Base-by-base conservation (phyloP, 1,140 invertebrate species). In the Popillia japonica region DNA sequence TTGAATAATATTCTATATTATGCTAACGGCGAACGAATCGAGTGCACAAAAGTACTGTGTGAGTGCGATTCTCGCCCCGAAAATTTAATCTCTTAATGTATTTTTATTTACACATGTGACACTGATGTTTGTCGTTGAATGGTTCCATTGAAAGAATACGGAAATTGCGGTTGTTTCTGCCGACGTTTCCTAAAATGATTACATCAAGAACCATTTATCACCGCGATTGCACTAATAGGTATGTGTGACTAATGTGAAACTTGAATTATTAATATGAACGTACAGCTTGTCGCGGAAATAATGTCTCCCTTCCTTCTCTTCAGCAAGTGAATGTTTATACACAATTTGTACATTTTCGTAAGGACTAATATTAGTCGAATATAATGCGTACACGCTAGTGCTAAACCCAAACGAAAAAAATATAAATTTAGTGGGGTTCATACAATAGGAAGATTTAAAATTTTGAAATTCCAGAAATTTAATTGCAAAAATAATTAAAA, bases 161-260 rank as follows among this genome's bases (percentile, higher is more conserved):
- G 48, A 55, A 55, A 55, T 55, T 55, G 48, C 48, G 48, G 48
- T 55, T 17, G 14, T 55, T 55, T 55, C 48, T 14, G n/a, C 48
- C 48, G 48, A 55, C 48, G 14, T 55, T 55, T 55, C 48, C 48
- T 55, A 55, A 55, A 55, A 55, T 55, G 48, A 55, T 55, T 55
- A 55, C 48, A 17, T n/a, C 17, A 55, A n/a, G 48, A 34, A 17
- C 48, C 48, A 55, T 55, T 55, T 55, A 55, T 55, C 48, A 55
- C 48, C 6, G 48, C 17, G n/a, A 17, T 55, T 55, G 14, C 48
- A 55, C 7, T 55, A 55, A 55, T 55, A 55, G 3, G 17, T 44
- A 44, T 55, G 48, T 55, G 14, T 14, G 48, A 55, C 48, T 17
- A 17, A 55, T 55, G 14, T 55, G 6, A 17, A 55, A n/a, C 27